Evolutionary conservation across 2,888 invertebrate species (phyloP).

Genomic region (Fabriciana adippe): DNA sequence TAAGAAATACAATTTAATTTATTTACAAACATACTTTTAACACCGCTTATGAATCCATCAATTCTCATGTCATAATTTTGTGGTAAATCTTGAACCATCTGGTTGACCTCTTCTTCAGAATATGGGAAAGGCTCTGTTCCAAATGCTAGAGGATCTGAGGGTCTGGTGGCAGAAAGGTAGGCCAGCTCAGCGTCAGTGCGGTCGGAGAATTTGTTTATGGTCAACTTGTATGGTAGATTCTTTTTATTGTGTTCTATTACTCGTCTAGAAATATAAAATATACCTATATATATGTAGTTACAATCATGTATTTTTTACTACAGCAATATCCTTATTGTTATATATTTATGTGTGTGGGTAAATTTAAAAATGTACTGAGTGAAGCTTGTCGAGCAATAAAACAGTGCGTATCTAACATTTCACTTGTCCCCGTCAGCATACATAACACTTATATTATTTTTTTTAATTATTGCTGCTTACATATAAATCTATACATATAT

Average conservation of each 20-base stretch:
- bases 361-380: too few relatives aligned
- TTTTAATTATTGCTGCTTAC: too few relatives aligned
- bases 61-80: constrained; percentile 53
- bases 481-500: too few relatives aligned
- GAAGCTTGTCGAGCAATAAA: too few relatives aligned
- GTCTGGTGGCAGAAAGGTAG: constrained; percentile 43
- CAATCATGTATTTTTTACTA: neutral
- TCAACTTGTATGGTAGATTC: constrained; percentile 50
- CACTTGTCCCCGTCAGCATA: too few relatives aligned
- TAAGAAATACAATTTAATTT: too few relatives aligned
- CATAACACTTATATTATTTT: too few relatives aligned
- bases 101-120: constrained; percentile 43
- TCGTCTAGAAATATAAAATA: constrained; percentile 39
- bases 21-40: constrained; percentile 48
- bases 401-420: too few relatives aligned
- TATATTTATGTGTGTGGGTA: too few relatives aligned
- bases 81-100: constrained; percentile 47
- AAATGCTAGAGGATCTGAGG: constrained; percentile 34
- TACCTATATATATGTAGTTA: neutral
- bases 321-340: too few relatives aligned
- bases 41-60: constrained; percentile 50
- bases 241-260: constrained; percentile 52
- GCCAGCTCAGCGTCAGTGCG: constrained; percentile 46
- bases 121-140: constrained; percentile 48
- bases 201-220: constrained; percentile 56